phyloP scores from a whole-genome alignment of 2,797 vertebrate genomes.

The Labeo calbasu region DNA sequence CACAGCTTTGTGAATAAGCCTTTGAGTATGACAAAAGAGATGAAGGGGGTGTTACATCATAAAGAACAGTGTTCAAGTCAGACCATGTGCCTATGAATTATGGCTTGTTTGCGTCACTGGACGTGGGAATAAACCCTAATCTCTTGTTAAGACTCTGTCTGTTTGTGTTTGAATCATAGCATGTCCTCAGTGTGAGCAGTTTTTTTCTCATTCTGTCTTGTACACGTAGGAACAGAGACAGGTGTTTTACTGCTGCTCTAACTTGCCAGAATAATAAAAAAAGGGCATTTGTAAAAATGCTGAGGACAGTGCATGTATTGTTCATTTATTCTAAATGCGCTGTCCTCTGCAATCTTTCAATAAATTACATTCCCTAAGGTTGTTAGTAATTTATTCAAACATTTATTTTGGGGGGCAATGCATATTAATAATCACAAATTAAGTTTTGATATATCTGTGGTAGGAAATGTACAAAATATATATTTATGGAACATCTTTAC shows the following conservation, averaged over 20 bases:
- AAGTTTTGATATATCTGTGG: no score
- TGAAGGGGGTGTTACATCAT: conserved; percentile 15
- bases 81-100: conserved; percentile 25
- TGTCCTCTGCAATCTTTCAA: not conserved
- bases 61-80: conserved; percentile 24
- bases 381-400: not conserved
- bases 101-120: conserved; percentile 50
- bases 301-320: conserved; percentile 8
- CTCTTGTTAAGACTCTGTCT: not conserved
- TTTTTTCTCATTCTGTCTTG: not conserved
- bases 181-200: not conserved
- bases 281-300: not conserved
- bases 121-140: conserved; percentile 42
- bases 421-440: no score
- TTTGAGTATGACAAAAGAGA: conserved; percentile 4
- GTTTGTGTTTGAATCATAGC: not conserved
- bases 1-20: conserved; percentile 23
- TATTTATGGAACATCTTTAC: no score
- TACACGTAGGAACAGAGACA: not conserved
- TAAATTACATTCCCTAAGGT: not conserved
- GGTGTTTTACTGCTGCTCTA: not conserved
- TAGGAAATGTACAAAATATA: no score
- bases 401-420: not conserved
- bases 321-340: not conserved
- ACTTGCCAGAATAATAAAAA: conserved; percentile 15